These are phyloP conservation scores for Ictalurus furcatus DNA, from an alignment of 2,113 vertebrate genomes.

Conservation along the genomic window DNA sequence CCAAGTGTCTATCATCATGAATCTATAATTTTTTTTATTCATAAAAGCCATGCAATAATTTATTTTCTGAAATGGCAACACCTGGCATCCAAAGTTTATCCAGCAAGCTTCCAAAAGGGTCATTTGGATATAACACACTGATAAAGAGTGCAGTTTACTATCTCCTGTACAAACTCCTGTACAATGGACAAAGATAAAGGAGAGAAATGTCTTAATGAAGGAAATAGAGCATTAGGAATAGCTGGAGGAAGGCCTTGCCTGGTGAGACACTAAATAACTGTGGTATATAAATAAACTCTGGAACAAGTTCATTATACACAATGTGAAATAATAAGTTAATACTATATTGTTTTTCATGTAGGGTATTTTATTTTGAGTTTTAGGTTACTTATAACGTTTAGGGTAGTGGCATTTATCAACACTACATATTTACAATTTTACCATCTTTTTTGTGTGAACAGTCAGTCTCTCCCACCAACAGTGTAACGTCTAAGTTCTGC, in stretches of 20 bases:
- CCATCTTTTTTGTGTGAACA: no score
- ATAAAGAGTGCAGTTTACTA: neutral
- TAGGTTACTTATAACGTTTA: neutral
- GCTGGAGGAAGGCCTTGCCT: neutral
- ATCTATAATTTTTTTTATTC: no score
- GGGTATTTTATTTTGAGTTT: neutral
- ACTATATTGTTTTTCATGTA: neutral
- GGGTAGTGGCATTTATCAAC: no score
- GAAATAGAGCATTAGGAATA: neutral
- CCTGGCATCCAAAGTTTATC: no score
- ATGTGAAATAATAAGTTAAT: neutral
- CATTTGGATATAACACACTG: neutral
- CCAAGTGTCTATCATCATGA: no score
- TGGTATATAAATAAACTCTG: neutral
- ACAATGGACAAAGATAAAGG: neutral
- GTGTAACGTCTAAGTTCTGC: neutral
- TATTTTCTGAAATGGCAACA: no score
- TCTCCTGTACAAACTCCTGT: neutral
- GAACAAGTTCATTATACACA: no score
- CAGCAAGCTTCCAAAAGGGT: neutral
- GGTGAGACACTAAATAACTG: neutral
- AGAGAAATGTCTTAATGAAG: neutral
- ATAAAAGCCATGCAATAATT: no score
- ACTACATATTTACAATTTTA: no score
- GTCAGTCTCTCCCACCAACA: neutral